Evolutionary conservation across 2,888 invertebrate genomes (phyloP).

Genomic region (Muschampia plurimacula): DNA sequence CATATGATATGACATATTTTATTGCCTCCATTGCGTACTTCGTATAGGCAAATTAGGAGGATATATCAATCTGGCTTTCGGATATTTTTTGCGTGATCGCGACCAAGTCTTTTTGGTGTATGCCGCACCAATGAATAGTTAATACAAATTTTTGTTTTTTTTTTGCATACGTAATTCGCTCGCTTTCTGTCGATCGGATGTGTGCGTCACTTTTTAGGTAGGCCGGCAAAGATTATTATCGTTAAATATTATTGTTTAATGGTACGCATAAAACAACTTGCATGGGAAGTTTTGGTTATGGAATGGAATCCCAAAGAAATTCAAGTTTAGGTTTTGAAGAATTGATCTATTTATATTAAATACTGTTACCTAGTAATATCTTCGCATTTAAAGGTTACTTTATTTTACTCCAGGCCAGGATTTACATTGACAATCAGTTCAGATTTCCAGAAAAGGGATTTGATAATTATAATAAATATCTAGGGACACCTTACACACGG

Average conservation of each 20-base stretch:
- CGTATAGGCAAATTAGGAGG: slow-evolving; percentile 82
- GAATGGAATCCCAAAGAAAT: slow-evolving; percentile 43
- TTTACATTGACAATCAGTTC: no score
- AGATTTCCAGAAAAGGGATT: no score
- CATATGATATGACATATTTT: slow-evolving; percentile 82
- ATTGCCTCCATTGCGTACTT: slow-evolving; percentile 59
- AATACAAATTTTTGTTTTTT: slow-evolving; percentile 32
- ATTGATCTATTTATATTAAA: neutral
- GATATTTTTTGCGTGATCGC: slow-evolving; percentile 65
- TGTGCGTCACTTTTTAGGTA: slow-evolving; percentile 35
- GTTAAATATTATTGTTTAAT: slow-evolving; percentile 16
- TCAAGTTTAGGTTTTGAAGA: neutral
- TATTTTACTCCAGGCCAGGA: no score
- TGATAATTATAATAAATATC: no score
- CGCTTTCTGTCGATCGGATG: slow-evolving; percentile 36
- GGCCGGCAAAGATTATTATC: slow-evolving; percentile 33
- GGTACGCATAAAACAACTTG: slow-evolving; percentile 3
- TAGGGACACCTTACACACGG: no score
- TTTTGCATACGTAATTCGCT: slow-evolving; percentile 11
- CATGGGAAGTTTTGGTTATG: slow-evolving; percentile 22
- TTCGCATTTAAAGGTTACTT: no score
- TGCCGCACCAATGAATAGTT: slow-evolving; percentile 42
- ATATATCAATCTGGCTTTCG: slow-evolving; percentile 77
- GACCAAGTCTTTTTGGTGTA: slow-evolving; percentile 53
- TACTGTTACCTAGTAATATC: no score